Conservation (phyloP, 1,140 invertebrate genomes). For the Chionoecetes opilio region DNA sequence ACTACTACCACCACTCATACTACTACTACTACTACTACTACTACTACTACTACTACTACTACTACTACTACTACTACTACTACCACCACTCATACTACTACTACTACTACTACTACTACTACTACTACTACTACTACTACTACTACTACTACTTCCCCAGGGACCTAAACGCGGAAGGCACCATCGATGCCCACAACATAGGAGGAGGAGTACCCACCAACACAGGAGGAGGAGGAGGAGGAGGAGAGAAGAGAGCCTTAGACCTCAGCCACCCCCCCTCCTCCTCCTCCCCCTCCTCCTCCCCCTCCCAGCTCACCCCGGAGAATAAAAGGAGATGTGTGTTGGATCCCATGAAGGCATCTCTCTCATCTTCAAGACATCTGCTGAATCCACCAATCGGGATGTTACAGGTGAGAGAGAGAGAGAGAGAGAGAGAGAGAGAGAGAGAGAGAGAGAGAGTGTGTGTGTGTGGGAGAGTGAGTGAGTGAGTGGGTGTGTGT, state of each 20-base stretch:
- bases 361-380: conserved; percentile 71
- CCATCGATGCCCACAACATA: background rate
- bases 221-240: conserved; percentile 10
- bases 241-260: conserved; percentile 73
- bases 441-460: background rate
- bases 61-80: too few relatives aligned
- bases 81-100: too few relatives aligned
- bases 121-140: background rate
- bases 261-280: conserved; percentile 57
- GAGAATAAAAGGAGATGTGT: conserved; percentile 75
- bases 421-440: conserved; percentile 27
- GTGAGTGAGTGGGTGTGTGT: background rate
- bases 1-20: too few relatives aligned
- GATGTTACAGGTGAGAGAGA: background rate
- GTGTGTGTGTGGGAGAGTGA: background rate
- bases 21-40: too few relatives aligned
- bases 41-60: too few relatives aligned
- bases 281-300: conserved; percentile 1
- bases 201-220: background rate
- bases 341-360: conserved; percentile 65
- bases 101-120: conserved; percentile 25
- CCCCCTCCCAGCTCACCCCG: conserved; percentile 56
- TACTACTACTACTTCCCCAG: background rate
- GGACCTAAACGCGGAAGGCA: background rate
- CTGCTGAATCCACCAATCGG: background rate